Evolutionary conservation across 2,113 vertebrate genomes (phyloP).

Genomic region (Cebidichthys violaceus): DNA sequence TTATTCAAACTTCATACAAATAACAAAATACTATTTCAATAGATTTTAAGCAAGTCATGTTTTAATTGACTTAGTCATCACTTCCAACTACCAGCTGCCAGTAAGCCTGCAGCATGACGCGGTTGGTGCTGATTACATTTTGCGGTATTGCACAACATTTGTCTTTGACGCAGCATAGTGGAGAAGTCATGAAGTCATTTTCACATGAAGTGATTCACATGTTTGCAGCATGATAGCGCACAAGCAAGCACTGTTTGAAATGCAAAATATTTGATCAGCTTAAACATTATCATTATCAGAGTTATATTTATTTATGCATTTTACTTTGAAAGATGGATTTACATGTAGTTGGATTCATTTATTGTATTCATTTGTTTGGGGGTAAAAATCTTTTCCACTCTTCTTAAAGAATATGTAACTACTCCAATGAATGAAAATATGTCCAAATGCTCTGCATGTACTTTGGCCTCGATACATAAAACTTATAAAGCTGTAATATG

Average conservation of each 20-base stretch:
- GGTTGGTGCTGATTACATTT: not conserved
- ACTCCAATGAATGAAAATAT: not conserved
- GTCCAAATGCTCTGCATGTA: not conserved
- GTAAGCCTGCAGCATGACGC: not conserved
- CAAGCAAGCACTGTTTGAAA: not conserved
- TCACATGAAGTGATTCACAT: not conserved
- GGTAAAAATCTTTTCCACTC: not conserved
- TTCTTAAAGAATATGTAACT: not conserved
- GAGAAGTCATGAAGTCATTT: not conserved
- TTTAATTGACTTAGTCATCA: not conserved
- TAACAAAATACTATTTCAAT: not conserved
- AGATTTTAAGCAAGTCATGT: not conserved
- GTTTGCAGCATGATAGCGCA: not conserved
- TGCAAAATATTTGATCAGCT: not conserved
- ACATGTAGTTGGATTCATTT: not conserved
- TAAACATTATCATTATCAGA: not conserved
- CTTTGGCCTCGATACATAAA: conserved; percentile 33
- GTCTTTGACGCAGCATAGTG: conserved; percentile 18
- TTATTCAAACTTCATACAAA: not conserved
- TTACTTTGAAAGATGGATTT: not conserved
- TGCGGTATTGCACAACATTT: conserved; percentile 28
- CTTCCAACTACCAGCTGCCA: not conserved
- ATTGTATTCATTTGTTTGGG: not conserved
- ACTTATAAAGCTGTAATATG: conserved; percentile 19
- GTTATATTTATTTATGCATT: not conserved